Evolutionary conservation across 2,797 vertebrate species (phyloP), one percentile per base, ranked within the genome.

Genomic region (Sylvia borin): DNA sequence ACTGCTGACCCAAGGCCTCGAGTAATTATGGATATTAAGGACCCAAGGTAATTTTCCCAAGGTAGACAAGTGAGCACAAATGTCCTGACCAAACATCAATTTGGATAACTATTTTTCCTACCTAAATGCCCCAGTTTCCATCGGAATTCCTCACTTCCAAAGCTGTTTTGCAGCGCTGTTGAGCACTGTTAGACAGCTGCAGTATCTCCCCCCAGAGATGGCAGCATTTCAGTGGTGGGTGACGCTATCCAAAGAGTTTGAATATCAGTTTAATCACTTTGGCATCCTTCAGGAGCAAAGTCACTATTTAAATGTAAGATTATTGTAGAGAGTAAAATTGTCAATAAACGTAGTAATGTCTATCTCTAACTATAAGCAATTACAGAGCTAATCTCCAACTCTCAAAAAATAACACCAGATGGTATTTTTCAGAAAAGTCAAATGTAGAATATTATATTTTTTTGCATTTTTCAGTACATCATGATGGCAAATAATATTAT

Each of bases 381-480:
- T 93, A 96, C 92, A 89, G 88, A 97, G 85, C 95, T 95, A 97
- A 97, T 97, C 87, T 95, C 94, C 90, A 96, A 32, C 95, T 96
- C 72, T 94, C 92, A 96, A 96, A 96, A 96, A 98, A 93, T 96
- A 97, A 94, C 96, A 98, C 95, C 97, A 98, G 97, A 97, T 98
- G 97, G 96, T 96, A 97, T 97, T 96, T 97, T 97, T 97, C 95
- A 96, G 97, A 97, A 96, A 97, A 98, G 96, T 97, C 93, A 96
- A 97, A 98, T 96, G 96, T 96, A 96, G 95, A 97, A 95, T 97
- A 96, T 97, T 97, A 78, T 91, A 88, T 97, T 97, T 97, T 97
- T 96, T 96, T 97, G 92, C 92, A 95, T 96, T 97, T 97, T 95
- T 73, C 80, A 97, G 88, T 96, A 94, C 89, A 96, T 96, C 94